Percentiles rank a stretch among this genome's conserved stretches.
Evolutionary conservation across 2,113 vertebrate species (phyloP).

Genomic region (Charadrius vociferus): DNA sequence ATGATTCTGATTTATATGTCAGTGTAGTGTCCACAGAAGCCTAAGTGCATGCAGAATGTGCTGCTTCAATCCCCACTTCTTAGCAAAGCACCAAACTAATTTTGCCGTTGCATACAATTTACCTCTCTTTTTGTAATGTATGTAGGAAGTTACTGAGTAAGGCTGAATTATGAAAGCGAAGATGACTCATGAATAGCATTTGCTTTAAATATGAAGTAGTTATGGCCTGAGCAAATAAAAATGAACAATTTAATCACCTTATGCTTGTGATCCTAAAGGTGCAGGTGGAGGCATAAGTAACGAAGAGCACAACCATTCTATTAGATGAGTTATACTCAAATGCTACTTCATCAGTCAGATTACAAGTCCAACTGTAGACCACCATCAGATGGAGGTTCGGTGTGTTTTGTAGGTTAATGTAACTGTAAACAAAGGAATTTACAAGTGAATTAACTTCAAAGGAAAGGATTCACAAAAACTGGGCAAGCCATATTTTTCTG

Average conservation of each 20-base stretch:
- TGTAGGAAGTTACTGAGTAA: not conserved
- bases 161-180: not conserved
- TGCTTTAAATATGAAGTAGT: not conserved
- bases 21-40: not conserved
- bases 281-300: fast-evolving
- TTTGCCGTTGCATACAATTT: not conserved
- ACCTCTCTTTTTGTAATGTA: not conserved
- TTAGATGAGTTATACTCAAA: not conserved
- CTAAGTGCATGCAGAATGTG: not conserved
- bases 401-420: not conserved
- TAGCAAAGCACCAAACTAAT: not conserved
- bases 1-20: not conserved
- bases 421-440: not conserved
- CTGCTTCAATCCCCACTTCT: not conserved
- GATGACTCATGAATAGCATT: not conserved
- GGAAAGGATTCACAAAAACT: not conserved
- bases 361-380: not conserved
- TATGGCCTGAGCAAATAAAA: not conserved
- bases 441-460: not conserved
- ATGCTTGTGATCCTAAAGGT: not conserved
- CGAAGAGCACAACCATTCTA: not conserved
- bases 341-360: not conserved
- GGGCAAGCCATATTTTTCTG: not conserved
- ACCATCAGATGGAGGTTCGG: not conserved
- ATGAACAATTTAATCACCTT: not conserved